Base-by-base conservation (phyloP, 2,797 vertebrate species). In the Dendrocincla fuliginosa region DNA sequence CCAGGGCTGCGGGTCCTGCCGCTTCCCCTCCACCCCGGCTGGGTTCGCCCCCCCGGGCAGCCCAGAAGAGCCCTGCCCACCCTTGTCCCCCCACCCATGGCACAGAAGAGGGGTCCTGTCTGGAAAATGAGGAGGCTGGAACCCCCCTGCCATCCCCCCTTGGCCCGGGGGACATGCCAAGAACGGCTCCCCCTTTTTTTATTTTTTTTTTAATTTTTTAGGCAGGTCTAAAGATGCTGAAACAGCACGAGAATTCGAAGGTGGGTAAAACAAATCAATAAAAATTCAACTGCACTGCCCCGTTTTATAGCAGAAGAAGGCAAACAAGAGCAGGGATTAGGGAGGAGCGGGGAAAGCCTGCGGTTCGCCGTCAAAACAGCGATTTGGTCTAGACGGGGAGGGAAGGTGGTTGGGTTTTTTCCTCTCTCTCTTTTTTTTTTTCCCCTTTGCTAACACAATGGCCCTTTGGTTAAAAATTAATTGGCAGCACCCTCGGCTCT, bases 231-330 rank as follows among this genome's bases (percentile, higher is more conserved):
- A 70, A 74, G 80, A 81, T 39, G 87, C 93, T 65, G 87, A 77
- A 89, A 23, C 75, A 50, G 63, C 84, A 76, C 80, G 73, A 87
- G 84, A 95, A 76, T 57, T 53, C 47, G 61, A 92, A 98, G 98
- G 98, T 98, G 97, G 95, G 96, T 96, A 60, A 76, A 70, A 25
- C 22, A 28, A 76, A 84, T 6, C 20, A 44, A 64, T 44, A 63
- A 60, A 60, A 75, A 56, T 18, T 3, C 4, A 37, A 20, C 23
- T 68, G 42, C 44, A 14, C 50, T 86, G 46, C 63, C 32, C 28
- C 41, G 14, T 35, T 91, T 87, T 55, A 11, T 5, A 73, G 73
- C 55, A 47, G 76, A 35, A 55, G 70, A 1, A 4, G 44, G 81
- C 27, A 57, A 82, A 67, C 33, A 53, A 22, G 27, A 22, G 27